These are phyloP conservation scores for Agrochola lota DNA, from an alignment of 2,888 invertebrate genomes.

Conservation along the genomic window DNA sequence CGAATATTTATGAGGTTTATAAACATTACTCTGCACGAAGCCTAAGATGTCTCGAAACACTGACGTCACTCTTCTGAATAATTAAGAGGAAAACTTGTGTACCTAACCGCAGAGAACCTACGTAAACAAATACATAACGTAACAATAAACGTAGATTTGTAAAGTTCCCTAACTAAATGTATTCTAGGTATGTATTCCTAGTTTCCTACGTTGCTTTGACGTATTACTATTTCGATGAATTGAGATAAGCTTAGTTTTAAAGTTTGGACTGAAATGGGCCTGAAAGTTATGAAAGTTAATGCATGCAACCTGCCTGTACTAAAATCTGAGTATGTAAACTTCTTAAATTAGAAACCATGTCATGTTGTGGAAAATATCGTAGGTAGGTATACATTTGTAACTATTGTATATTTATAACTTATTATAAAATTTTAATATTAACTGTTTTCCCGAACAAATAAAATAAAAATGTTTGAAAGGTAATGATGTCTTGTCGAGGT, in stretches of 20 bases:
- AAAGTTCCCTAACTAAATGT: conserved; percentile 2
- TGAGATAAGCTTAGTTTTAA: not conserved
- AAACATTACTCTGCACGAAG: not conserved
- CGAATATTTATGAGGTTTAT: not conserved
- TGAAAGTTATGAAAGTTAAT: no score
- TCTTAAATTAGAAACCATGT: no score
- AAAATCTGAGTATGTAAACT: no score
- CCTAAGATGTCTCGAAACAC: not conserved
- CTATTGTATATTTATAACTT: no score
- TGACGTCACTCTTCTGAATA: conserved; percentile 43
- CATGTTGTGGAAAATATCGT: no score
- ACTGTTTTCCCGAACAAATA: no score
- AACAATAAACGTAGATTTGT: conserved; percentile 22
- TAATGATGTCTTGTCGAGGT: no score
- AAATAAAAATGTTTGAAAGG: no score
- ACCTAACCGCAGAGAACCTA: conserved; percentile 36
- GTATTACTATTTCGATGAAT: not conserved
- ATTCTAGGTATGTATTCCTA: not conserved
- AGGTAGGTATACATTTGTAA: no score
- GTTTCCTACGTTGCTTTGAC: not conserved
- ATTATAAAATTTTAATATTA: no score
- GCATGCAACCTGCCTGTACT: no score
- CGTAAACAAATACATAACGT: conserved; percentile 20
- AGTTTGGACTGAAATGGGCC: not conserved
- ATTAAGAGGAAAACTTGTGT: conserved; percentile 40